Base-by-base conservation (phyloP, 37 sponge, comb jelly and placozoan species). In the Tethya wilhelma region DNA sequence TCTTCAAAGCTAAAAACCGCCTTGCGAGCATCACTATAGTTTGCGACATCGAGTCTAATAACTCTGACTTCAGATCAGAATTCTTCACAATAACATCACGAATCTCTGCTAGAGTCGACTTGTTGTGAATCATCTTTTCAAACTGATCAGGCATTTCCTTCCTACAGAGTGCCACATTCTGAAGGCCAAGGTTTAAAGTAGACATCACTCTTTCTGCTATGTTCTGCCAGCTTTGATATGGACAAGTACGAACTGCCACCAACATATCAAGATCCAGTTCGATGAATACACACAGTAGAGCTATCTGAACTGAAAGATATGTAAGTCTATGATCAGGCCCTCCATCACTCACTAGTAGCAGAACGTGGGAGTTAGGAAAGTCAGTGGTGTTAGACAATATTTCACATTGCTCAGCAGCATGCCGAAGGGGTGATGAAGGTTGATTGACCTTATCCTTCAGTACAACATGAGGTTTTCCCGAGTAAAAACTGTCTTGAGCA, bases 271-370 rank as follows among this genome's bases (percentile, higher is more conserved):
- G 38, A 46, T 81, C 33, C 19, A 81, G 62, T 34, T 33, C 19
- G 20, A 46, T 39, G 38, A 81, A 81, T n/a, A 81, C 12, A 28
- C 34, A 25, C 30, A 81, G 26, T 28, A 59, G 32, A 71, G 71
- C 40, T 31, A 81, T 31, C 68, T 81, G 59, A 19, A 81, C 81
- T 20, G 81, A 81, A 30, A 25, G 62, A 71, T 70, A 81, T 23
- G 81, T 41, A 25, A 81, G 31, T 26, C 81, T 22, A 44, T 81
- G 81, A 42, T 81, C 81, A 41, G 71, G 81, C 32, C 81, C 81
- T 8, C 72, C 72, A 71, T 81, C 81, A 59, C 62, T 71, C 32
- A 71, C 11, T 6, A 70, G 28, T 41, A 77, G 11, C 42, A 63
- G 14, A 77, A 77, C 33, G 9, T 49, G 55, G 17, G 55, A 17